Evolutionary conservation across 2,888 invertebrate genomes (phyloP), one percentile per base, ranked within the genome.

Genomic region (Heliothis peltigera): DNA sequence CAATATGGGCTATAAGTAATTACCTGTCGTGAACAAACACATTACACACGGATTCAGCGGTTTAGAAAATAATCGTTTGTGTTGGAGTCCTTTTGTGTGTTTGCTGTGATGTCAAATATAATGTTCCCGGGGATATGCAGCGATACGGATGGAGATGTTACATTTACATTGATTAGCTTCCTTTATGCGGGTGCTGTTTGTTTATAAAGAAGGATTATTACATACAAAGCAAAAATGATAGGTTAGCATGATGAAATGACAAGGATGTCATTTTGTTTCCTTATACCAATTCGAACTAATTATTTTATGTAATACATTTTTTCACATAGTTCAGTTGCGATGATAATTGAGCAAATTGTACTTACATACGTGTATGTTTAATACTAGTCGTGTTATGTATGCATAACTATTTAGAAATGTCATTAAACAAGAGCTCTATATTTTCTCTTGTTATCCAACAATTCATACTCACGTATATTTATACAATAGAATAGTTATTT

Each of bases 51-150:
- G 62, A 76, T 47, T 76, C 76, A 74, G 54, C 35, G 76, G 61
- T 62, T 66, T 62, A 66, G 72, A 76, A 65, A 71, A 76, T 74
- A 74, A 76, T 71, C 76, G 72, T 66, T 74, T 76, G 66, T 75
- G 25, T 74, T 76, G 51, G 66, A 66, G 22, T 58, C 57, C 76
- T 71, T 70, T 74, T 75, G 71, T 70, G 57, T 65, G 21, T 42
- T 48, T 25, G 32, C 53, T 54, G 32, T 56, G 18, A 52, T 71
- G 46, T 55, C 72, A 76, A 75, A 71, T 58, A 39, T 65, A 49
- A 58, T 55, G 21, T 12, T 44, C 61, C 35, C 43, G 22, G 44
- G 21, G 39, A 48, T 51, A 70, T 61, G 15, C 25, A 47, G 25
- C n/a, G n/a, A 52, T 76, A 21, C 19, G 19, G 56, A 18, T 12